Evolutionary conservation across 2,113 vertebrate genomes (phyloP), one percentile per base, ranked within the genome.

Genomic region (Vulpes lagopus): DNA sequence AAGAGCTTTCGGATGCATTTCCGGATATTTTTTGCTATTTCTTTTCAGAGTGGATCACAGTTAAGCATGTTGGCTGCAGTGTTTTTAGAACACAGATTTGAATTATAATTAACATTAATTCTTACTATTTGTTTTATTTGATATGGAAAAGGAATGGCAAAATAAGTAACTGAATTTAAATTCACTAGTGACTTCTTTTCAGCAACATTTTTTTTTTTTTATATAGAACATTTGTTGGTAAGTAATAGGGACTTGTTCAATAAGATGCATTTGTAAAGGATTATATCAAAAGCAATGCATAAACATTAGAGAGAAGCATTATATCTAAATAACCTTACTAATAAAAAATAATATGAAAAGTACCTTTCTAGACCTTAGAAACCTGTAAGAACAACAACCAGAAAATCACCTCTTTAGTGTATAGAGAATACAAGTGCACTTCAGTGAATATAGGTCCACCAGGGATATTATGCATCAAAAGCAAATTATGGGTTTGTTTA

Each of bases 21-120:
- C 69, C 89, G 17, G 3, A 38, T 64, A 25, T 59, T 76, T 73
- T 90, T 83, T 86, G n/a, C 60, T 74, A 2, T 82, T 67, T 43
- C 22, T 74, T 62, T 82, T 95, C 38, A 74, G 4, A 93, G 49
- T 74, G 19, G n/a, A 69, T 92, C 12, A 91, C n/a, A 27, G 27
- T 82, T 82, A 95, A 91, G 3, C 30, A 79, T 69, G 9, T 57
- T 92, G 19, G 16, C 25, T 92, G 8, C 0, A 84, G 64, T 80
- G 32, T 53, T 92, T 97, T 73, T 35, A 78, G 2, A 76, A 51
- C 49, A 55, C 8, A 94, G 10, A 73, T 14, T 93, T 38, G 62
- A 93, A 53, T 89, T 96, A 35, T 55, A 97, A 94, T 89, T 62
- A 59, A 88, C 71, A 84, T 57, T 91, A 92, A 82, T 51, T 86